These are phyloP conservation scores for Acanthisitta chloris DNA, from an alignment of 2,113 vertebrate species.

Conservation along the genomic window DNA sequence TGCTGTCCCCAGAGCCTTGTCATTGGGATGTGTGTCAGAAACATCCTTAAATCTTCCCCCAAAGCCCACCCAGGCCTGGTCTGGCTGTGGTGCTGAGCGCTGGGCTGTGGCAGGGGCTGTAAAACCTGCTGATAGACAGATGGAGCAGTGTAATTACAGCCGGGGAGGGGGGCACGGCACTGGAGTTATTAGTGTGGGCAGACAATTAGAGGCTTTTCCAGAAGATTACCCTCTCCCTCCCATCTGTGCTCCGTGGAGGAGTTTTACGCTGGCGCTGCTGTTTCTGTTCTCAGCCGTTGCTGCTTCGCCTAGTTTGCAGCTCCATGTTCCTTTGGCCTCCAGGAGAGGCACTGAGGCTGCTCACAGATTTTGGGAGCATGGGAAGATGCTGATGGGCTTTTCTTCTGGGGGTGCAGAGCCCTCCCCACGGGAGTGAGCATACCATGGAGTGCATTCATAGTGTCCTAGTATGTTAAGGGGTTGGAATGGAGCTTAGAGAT, in stretches of 20 bases:
- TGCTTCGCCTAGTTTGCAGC: slow-evolving; percentile 41
- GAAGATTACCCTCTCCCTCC: slow-evolving; percentile 84
- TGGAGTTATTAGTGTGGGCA: slow-evolving; percentile 81
- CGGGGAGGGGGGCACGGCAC: slow-evolving; percentile 59
- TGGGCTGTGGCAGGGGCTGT: slow-evolving; percentile 64
- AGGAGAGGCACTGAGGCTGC: background rate
- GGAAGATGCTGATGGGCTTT: background rate
- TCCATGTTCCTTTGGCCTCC: background rate
- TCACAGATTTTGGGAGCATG: fast-evolving
- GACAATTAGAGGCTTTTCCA: slow-evolving; percentile 86
- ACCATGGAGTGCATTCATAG: fast-evolving
- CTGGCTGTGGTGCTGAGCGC: slow-evolving; percentile 32
- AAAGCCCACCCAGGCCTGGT: background rate
- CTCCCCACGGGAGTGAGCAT: fast-evolving
- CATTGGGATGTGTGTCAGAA: slow-evolving; percentile 64
- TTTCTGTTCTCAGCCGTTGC: slow-evolving; percentile 49
- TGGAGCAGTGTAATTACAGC: slow-evolving; percentile 84
- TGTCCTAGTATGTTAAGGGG: too few species aligned
- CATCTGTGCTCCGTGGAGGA: slow-evolving; percentile 74
- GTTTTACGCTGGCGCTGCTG: slow-evolving; percentile 24
- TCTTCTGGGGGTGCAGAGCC: background rate
- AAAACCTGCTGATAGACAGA: slow-evolving; percentile 85
- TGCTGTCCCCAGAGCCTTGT: slow-evolving; percentile 66
- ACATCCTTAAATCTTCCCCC: slow-evolving; percentile 66
- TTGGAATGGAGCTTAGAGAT: too few species aligned